Evolutionary conservation across 2,797 vertebrate genomes (phyloP).

Genomic region (Chiloscyllium punctatum): DNA sequence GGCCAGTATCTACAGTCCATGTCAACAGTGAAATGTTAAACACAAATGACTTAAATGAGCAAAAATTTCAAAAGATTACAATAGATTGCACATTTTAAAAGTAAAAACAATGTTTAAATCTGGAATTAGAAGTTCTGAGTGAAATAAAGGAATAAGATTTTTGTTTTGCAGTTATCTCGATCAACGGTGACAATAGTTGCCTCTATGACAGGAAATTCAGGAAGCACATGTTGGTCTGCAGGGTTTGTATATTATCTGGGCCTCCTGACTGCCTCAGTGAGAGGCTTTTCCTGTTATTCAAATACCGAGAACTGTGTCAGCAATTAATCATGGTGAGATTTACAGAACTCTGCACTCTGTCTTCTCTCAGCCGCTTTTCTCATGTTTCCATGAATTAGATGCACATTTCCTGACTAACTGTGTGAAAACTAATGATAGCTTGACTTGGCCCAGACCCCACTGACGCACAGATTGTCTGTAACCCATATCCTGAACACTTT

Average conservation of each 20-base stretch:
- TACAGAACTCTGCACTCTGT: slow-evolving; percentile 48
- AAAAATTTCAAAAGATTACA: neutral
- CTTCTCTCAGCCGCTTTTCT: slow-evolving; percentile 38
- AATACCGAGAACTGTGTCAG: slow-evolving; percentile 59
- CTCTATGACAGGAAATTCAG: slow-evolving; percentile 44
- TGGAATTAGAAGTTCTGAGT: neutral
- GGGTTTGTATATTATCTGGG: slow-evolving; percentile 41
- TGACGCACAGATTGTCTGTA: slow-evolving; percentile 22
- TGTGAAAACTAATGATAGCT: slow-evolving; percentile 30
- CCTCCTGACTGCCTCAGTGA: slow-evolving; percentile 40
- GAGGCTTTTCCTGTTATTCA: slow-evolving; percentile 66
- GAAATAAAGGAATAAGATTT: neutral
- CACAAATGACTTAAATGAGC: neutral
- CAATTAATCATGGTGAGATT: slow-evolving; percentile 60
- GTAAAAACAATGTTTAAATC: neutral
- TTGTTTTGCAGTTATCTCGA: neutral
- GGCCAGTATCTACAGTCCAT: no score
- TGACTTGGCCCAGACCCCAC: neutral
- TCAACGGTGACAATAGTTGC: slow-evolving; percentile 39
- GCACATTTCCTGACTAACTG: slow-evolving; percentile 57
- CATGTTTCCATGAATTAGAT: slow-evolving; percentile 59
- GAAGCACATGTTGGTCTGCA: slow-evolving; percentile 45
- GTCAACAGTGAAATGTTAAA: neutral
- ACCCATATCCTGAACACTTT: slow-evolving; percentile 19
- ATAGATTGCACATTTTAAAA: neutral